These are phyloP conservation scores for Pelobates fuscus DNA, from an alignment of 2,113 vertebrate species.

Conservation along the genomic window DNA sequence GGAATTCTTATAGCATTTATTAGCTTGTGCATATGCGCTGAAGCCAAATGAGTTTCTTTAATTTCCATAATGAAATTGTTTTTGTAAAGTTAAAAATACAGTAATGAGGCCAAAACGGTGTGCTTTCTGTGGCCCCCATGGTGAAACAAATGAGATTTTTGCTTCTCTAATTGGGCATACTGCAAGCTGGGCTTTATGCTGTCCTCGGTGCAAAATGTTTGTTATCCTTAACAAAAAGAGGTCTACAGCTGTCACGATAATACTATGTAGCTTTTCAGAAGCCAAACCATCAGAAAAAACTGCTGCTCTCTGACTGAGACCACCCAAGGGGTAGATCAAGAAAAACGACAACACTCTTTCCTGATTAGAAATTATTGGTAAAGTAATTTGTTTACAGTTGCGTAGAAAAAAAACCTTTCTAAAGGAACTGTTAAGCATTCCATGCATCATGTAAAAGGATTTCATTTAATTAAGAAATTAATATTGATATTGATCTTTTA, in stretches of 20 bases:
- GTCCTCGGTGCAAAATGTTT: constrained; percentile 77
- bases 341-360: constrained; percentile 64
- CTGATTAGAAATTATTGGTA: constrained; percentile 75
- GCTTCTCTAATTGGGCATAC: constrained; percentile 81
- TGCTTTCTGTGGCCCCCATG: constrained; percentile 75
- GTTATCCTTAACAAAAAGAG: constrained; percentile 79
- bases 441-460: constrained; percentile 69
- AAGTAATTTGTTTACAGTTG: constrained; percentile 78
- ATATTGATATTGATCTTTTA: constrained; percentile 67
- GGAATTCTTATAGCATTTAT: constrained; percentile 73
- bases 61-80: constrained; percentile 86
- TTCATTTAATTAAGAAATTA: constrained; percentile 75
- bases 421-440: constrained; percentile 67
- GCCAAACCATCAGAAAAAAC: constrained; percentile 64
- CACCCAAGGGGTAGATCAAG: constrained; percentile 79
- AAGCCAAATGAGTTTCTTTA: constrained; percentile 78
- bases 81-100: constrained; percentile 83
- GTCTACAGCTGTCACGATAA: constrained; percentile 78
- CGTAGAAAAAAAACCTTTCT: constrained; percentile 60
- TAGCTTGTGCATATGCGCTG: constrained; percentile 66
- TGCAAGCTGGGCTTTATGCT: constrained; percentile 75
- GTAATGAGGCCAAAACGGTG: constrained; percentile 82
- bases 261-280: constrained; percentile 68
- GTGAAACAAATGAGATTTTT: constrained; percentile 86
- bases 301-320: constrained; percentile 68